Conservation (phyloP, 2,888 invertebrate genomes). For the Antheraea assamensis region DNA sequence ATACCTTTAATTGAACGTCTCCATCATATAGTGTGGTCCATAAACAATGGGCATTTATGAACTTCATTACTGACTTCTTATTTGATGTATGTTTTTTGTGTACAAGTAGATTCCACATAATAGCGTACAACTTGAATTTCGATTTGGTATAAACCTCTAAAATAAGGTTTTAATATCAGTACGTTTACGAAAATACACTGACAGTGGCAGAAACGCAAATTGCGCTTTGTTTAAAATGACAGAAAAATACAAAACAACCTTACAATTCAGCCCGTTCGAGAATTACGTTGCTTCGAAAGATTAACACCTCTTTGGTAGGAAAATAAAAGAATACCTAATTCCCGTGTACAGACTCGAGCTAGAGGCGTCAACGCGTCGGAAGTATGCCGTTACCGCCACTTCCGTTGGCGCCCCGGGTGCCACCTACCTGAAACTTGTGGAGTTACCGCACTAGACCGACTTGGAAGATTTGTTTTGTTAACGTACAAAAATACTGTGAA, state of each 20-base stretch:
- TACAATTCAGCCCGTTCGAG: constrained; percentile 17
- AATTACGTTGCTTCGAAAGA: constrained; percentile 22
- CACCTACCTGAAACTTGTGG: constrained; percentile 57
- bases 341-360: constrained; percentile 33
- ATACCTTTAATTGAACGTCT: not conserved
- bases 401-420: constrained; percentile 50
- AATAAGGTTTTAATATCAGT: no score
- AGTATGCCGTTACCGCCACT: constrained; percentile 61
- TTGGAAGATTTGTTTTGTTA: not conserved
- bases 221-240: not conserved
- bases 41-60: no score
- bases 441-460: constrained; percentile 35
- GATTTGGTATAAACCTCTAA: no score
- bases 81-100: no score
- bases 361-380: constrained; percentile 59
- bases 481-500: no score
- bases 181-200: no score
- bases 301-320: constrained; percentile 34
- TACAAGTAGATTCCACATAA: no score
- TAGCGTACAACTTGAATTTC: no score
- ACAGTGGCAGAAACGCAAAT: not conserved
- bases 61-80: no score
- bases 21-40: not conserved
- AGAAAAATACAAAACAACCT: constrained; percentile 1
- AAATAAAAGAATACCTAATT: constrained; percentile 39